phyloP scores from a whole-genome alignment of 2,888 invertebrate genomes.

The Scaptomyza parva region DNA sequence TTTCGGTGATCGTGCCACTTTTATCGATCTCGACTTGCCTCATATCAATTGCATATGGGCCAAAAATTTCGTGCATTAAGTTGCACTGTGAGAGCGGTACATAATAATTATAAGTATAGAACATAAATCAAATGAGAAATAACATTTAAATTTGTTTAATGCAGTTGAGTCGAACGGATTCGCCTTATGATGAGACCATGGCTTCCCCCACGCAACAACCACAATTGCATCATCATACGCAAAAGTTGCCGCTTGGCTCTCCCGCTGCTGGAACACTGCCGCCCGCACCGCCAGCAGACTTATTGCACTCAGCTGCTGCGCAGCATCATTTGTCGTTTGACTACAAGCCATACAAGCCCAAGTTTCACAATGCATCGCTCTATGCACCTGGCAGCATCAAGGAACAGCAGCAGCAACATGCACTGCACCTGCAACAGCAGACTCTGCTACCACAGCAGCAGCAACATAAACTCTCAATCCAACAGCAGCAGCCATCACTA shows the following conservation, averaged over 20 bases:
- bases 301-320: slow-evolving; percentile 57
- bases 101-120: no score
- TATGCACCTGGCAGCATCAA: slow-evolving; percentile 82
- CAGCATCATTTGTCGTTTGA: slow-evolving; percentile 83
- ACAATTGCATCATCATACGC: slow-evolving; percentile 67
- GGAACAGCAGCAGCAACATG: slow-evolving; percentile 59
- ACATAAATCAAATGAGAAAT: no score
- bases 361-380: slow-evolving; percentile 89
- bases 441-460: slow-evolving; percentile 41
- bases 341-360: slow-evolving; percentile 90
- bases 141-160: background rate
- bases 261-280: slow-evolving; percentile 81
- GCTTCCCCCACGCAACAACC: slow-evolving; percentile 69
- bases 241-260: slow-evolving; percentile 80
- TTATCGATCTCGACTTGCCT: no score
- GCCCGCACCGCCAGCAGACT: slow-evolving; percentile 64
- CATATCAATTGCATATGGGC: no score
- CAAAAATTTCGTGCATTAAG: no score
- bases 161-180: slow-evolving; percentile 82
- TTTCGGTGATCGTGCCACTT: no score
- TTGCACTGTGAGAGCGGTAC: no score
- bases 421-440: slow-evolving; percentile 41
- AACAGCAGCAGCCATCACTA: slow-evolving; percentile 51
- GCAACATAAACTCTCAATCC: slow-evolving; percentile 56
- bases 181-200: slow-evolving; percentile 83